phyloP scores from a whole-genome alignment of 2,797 vertebrate genomes.

The Sebastes vulpes region DNA sequence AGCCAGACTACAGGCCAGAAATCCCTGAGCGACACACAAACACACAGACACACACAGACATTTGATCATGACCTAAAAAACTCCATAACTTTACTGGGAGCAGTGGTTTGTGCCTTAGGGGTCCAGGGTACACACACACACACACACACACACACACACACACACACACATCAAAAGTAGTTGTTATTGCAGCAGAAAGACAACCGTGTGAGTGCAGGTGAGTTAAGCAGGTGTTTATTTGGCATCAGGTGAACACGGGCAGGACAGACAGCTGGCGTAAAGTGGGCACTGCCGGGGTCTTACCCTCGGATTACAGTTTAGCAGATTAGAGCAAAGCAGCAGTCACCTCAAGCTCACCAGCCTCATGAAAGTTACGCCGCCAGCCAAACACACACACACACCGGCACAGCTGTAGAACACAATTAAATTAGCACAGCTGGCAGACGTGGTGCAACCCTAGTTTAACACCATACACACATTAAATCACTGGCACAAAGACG shows the following conservation, averaged over 20 bases:
- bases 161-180: not conserved
- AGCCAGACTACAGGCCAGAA: not conserved
- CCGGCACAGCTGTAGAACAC: conserved; percentile 68
- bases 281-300: conserved; percentile 40
- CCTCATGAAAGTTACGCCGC: conserved; percentile 13
- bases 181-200: not conserved
- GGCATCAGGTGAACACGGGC: conserved; percentile 15
- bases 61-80: conserved; percentile 5
- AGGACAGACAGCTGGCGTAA: conserved; percentile 36
- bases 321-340: conserved; percentile 53
- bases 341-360: conserved; percentile 52
- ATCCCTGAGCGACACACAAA: not conserved
- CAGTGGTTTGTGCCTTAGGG: conserved; percentile 9
- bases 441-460: conserved; percentile 47
- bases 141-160: not conserved
- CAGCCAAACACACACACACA: conserved; percentile 7
- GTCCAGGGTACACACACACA: not conserved
- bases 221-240: conserved; percentile 24
- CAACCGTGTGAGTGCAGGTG: conserved; percentile 31
- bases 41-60: not conserved
- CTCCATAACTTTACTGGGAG: not conserved
- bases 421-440: conserved; percentile 75
- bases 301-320: conserved; percentile 58
- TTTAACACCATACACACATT: conserved; percentile 51
- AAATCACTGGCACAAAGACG: conserved; percentile 53